A percentile compares a stretch with the other conserved stretches of the same genome.
phyloP scores from a whole-genome alignment of 2,888 invertebrate genomes.

The Watsonalla cultraria region DNA sequence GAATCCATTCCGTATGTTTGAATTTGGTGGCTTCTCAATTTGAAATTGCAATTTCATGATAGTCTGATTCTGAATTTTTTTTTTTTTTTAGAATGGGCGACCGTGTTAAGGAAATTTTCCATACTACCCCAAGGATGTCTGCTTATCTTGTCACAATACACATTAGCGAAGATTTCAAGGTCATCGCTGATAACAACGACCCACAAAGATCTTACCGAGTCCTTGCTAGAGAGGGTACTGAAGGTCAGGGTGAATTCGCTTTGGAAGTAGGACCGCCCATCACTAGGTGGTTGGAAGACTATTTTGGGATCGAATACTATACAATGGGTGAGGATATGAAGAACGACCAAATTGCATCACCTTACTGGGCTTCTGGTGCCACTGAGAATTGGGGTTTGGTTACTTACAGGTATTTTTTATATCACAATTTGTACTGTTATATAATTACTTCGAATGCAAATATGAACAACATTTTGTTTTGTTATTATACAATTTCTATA shows the following conservation, averaged over 20 bases:
- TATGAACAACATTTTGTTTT: too few relatives aligned
- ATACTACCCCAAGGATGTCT: slow-evolving; percentile 85
- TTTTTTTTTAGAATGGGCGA: slow-evolving; percentile 40
- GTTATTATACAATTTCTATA: too few relatives aligned
- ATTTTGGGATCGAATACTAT: slow-evolving; percentile 60
- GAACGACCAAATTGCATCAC: slow-evolving; percentile 68
- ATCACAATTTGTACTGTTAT: too few relatives aligned
- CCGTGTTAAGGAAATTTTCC: slow-evolving; percentile 63
- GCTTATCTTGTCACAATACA: slow-evolving; percentile 90
- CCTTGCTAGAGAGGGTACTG: slow-evolving; percentile 56
- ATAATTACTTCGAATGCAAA: too few relatives aligned
- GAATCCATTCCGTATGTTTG: slow-evolving; percentile 33
- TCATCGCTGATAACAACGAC: slow-evolving; percentile 56
- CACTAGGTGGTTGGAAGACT: slow-evolving; percentile 58
- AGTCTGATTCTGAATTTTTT: neutral
- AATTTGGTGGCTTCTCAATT: neutral
- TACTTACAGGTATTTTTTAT: slow-evolving; percentile 62
- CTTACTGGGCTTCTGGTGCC: slow-evolving; percentile 72
- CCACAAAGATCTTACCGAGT: slow-evolving; percentile 50
- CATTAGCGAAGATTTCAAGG: slow-evolving; percentile 60
- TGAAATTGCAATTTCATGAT: neutral
- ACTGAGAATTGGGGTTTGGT: slow-evolving; percentile 74
- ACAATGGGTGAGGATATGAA: slow-evolving; percentile 54
- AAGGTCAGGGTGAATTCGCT: slow-evolving; percentile 63
- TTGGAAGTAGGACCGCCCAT: slow-evolving; percentile 60